A percentile compares a stretch with the other conserved stretches of the same genome.
Conservation (phyloP, 92 coral and sea anemone genomes). For the Virgularia gustaviana region DNA sequence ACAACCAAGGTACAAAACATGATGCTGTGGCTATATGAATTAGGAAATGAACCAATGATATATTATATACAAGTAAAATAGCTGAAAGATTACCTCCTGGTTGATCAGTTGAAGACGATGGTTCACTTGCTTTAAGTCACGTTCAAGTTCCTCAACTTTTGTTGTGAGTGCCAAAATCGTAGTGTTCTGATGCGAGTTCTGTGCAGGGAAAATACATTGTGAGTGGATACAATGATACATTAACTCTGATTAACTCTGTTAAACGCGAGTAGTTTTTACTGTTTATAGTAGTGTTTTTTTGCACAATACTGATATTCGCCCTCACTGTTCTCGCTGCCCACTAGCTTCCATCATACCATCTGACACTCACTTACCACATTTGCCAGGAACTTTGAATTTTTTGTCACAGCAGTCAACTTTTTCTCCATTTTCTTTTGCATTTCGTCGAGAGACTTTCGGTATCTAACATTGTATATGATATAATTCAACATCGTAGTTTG, state of each 20-base stretch:
- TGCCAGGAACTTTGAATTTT: slow-evolving; percentile 78
- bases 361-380: slow-evolving; percentile 69
- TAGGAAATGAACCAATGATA: neutral
- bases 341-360: too few relatives aligned
- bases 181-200: slow-evolving; percentile 21
- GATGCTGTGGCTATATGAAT: neutral
- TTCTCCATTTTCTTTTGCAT: slow-evolving; percentile 89
- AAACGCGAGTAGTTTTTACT: neutral
- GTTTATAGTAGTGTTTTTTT: neutral
- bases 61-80: neutral
- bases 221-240: too few relatives aligned
- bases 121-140: slow-evolving; percentile 8
- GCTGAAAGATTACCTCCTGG: slow-evolving; percentile 11
- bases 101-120: slow-evolving; percentile 6
- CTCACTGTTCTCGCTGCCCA: neutral
- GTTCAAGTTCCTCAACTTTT: slow-evolving; percentile 5
- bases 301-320: neutral
- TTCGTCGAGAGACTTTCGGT: slow-evolving; percentile 87
- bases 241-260: neutral
- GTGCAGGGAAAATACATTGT: neutral
- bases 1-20: neutral
- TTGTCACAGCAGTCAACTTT: slow-evolving; percentile 67
- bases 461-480: too few relatives aligned
- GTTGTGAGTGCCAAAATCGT: slow-evolving; percentile 23
- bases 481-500: too few relatives aligned